Evolutionary conservation across 2,797 vertebrate genomes (phyloP).

Genomic region (Fratercula arctica): DNA sequence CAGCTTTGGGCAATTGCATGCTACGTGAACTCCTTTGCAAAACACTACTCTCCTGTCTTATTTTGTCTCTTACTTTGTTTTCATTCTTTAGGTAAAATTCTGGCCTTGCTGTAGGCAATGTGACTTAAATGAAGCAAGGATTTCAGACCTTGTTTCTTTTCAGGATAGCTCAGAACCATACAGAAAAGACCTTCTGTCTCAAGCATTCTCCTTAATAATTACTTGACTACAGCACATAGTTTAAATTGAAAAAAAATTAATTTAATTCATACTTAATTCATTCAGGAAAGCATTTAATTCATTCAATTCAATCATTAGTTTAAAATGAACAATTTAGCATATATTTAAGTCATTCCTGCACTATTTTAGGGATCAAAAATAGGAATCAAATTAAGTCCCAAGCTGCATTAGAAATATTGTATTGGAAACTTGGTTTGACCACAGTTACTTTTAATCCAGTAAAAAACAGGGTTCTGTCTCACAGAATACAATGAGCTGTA

Average conservation of each 20-base stretch:
- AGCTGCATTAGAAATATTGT: not conserved
- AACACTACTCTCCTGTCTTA: not conserved
- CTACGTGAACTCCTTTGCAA: not conserved
- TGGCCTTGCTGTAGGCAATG: not conserved
- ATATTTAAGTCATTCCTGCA: not conserved
- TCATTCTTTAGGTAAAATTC: conserved; percentile 10
- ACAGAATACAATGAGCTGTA: not conserved
- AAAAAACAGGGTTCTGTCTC: not conserved
- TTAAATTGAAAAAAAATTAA: not conserved
- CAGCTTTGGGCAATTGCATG: not conserved
- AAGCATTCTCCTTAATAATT: not conserved
- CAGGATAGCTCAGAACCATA: not conserved
- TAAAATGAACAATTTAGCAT: not conserved
- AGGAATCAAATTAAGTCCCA: not conserved
- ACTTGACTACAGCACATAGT: not conserved
- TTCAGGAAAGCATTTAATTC: not conserved
- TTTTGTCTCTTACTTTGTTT: conserved; percentile 11
- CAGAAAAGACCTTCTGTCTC: not conserved
- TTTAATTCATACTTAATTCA: not conserved
- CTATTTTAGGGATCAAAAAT: not conserved
- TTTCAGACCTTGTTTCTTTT: not conserved
- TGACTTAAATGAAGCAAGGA: not conserved
- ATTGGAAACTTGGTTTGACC: not conserved
- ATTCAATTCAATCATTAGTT: not conserved
- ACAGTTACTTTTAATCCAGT: not conserved